phyloP scores from a whole-genome alignment of 2,113 vertebrate genomes.

The Shinisaurus crocodilurus region DNA sequence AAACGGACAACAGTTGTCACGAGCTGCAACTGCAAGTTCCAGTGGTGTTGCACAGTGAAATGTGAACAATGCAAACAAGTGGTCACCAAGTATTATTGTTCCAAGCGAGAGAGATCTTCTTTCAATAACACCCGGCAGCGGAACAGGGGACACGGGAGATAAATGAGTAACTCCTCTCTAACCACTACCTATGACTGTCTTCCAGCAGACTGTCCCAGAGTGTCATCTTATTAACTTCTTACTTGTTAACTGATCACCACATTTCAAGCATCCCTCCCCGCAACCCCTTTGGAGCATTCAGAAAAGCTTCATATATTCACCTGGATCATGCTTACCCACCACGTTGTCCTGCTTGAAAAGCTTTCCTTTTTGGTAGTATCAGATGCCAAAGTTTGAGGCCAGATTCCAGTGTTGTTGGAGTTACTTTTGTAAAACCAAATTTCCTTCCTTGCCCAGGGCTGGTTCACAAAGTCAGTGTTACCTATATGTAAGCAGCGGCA shows the following conservation, averaged over 20 bases:
- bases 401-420: accelerated
- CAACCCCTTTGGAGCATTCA: not conserved
- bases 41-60: constrained; percentile 95
- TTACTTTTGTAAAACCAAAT: accelerated
- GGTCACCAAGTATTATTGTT: constrained; percentile 89
- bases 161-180: constrained; percentile 25
- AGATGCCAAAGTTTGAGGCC: not conserved
- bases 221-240: not conserved
- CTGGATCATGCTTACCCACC: not conserved
- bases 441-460: not conserved
- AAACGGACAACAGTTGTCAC: constrained; percentile 81
- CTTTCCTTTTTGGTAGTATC: not conserved
- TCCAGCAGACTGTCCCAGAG: not conserved
- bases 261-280: not conserved
- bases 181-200: not conserved
- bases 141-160: constrained; percentile 69
- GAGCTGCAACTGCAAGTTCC: constrained; percentile 97
- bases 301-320: not conserved
- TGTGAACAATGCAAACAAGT: constrained; percentile 89
- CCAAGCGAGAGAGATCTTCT: constrained; percentile 47
- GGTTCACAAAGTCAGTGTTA: not conserved
- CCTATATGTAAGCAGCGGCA: not conserved
- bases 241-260: accelerated
- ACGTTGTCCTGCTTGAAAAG: not conserved
- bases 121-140: constrained; percentile 73